Evolutionary conservation across 2,888 invertebrate species (phyloP), one percentile per base, ranked within the genome.

Genomic region (Colletes collaris): DNA sequence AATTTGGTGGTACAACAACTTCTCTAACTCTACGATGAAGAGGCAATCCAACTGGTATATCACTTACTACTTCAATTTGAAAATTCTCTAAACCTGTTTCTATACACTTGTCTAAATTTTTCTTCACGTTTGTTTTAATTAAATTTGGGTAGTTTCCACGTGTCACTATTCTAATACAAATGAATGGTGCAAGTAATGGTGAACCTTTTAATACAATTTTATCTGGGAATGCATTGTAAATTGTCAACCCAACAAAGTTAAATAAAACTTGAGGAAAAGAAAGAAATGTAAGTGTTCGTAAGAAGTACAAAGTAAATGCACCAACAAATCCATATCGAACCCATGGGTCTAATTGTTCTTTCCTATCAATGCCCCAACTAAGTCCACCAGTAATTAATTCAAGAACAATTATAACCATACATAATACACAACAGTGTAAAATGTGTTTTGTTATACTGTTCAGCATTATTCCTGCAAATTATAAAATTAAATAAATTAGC

Each of bases 151-250:
- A 99, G 93, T 98, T 98, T 52, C 99, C 99, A 76, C 98, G 95
- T 0, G 99, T 99, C 7, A 99, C 99, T 40, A 98, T 96, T 85
- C 99, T 95, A 87, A 99, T 97, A 92, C 98, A 99, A 76, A 99
- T 97, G 92, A 98, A 98, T 4, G 99, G 99, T 64, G 98, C 98
- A 83, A 98, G 93, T 50, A 98, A 93, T 3, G 98, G 98, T 7
- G 98, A 98, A 19, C 98, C 97, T 93, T 98, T 98, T 50, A 97
- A 94, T 84, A 96, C 94, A 3, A 98, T 97, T 94, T 97, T 97
- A 87, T 98, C 98, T 68, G 98, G 98, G 93, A 99, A 99, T 83
- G 98, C 97, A 94, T 99, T 99, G 93, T 98, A 99, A 85, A 97
- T 94, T 74, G 97, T 95, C 81, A 99, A 93, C 60, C 98, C 98